Evolutionary conservation across 2,888 invertebrate species (phyloP), one percentile per base, ranked within the genome.

Genomic region (Melanchra persicariae): DNA sequence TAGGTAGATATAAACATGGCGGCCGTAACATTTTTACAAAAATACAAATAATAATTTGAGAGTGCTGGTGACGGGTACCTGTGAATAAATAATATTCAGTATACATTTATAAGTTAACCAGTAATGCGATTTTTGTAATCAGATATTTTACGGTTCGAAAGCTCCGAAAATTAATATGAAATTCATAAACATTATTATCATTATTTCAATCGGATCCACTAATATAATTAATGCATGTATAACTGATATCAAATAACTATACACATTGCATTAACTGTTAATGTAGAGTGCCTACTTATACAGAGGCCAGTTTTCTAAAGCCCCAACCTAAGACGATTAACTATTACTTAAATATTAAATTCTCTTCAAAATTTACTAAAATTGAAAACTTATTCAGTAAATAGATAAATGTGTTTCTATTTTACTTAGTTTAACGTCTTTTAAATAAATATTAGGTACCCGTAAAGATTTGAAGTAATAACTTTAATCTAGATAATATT

Each of bases 391-490:
- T n/a, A 24, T 17, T 22, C 4, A 15, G 51, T 3, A 26, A 45
- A 52, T 34, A 24, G 0, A 26, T 43, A 40, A 74, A 22, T 5
- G 0, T 15, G 37, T 26, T 1, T 49, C 3, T 34, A 51, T 26
- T 70, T 30, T 9, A 10, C 15, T n/a, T n/a, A n/a, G n/a, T n/a
- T n/a, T 43, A 17, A 22, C 19, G 2, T 3, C n/a, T 43, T 40
- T 26, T 22, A 47, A 70, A 26, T 45, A 12, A 19, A 37, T 26
- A 15, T 26, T 37, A 69, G 19, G 22, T 37, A 69, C 22, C 58
- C 17, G 72, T 45, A 19, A 69, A 47, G 22, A 15, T 30, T 19
- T 19, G 19, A 60, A 72, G 4, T 71, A 19, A 52, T 9, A 9
- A 47, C 10, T 40, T 30, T 30, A 61, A 30, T 30, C 2, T 40